These are phyloP conservation scores for Thomomys bottae DNA, from an alignment of 2,113 vertebrate genomes.

Conservation along the genomic window DNA sequence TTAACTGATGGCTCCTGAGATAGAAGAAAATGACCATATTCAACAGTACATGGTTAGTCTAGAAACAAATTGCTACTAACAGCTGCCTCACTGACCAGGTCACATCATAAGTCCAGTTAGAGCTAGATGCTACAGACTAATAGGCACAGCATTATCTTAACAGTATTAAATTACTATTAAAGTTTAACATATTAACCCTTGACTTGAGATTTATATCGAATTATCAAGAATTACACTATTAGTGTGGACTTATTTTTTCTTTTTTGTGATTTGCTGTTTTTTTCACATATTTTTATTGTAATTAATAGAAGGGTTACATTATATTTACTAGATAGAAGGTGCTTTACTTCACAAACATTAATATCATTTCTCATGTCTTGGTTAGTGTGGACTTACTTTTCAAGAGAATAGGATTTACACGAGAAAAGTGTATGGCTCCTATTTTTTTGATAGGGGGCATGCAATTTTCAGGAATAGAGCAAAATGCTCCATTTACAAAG, in stretches of 20 bases:
- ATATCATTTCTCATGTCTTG: no score
- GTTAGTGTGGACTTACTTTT: constrained; percentile 53
- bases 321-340: no score
- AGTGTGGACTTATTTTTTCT: constrained; percentile 39
- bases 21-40: constrained; percentile 62
- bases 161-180: constrained; percentile 77
- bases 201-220: constrained; percentile 70
- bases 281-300: no score
- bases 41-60: constrained; percentile 49
- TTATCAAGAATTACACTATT: constrained; percentile 71
- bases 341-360: no score
- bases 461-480: constrained; percentile 52
- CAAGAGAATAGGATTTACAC: constrained; percentile 8
- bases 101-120: constrained; percentile 21
- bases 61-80: constrained; percentile 27
- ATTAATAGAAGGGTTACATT: no score
- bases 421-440: background rate
- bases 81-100: constrained; percentile 55
- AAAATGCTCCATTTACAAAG: constrained; percentile 36
- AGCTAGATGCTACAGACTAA: constrained; percentile 47
- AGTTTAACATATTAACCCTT: constrained; percentile 66
- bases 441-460: background rate
- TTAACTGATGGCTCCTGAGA: constrained; percentile 60
- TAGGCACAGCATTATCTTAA: constrained; percentile 46
- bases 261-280: no score